phyloP scores from a whole-genome alignment of 92 coral and sea anemone genomes.

The Diadumene lineata region DNA sequence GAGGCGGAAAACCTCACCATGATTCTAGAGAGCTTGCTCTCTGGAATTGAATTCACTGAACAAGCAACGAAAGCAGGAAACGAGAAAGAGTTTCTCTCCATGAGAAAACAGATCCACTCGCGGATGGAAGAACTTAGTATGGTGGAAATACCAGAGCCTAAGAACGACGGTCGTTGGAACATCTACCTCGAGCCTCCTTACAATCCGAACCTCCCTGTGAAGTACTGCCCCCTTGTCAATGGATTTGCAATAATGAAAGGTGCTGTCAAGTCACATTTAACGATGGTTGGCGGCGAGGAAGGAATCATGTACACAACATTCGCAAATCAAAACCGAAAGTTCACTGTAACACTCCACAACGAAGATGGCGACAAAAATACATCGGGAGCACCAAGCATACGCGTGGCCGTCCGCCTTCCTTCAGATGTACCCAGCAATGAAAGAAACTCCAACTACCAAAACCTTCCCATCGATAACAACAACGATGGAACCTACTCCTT shows the following conservation, averaged over 20 bases:
- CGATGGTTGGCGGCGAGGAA: slow-evolving; percentile 32
- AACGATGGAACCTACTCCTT: slow-evolving; percentile 31
- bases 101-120: slow-evolving; percentile 9
- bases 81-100: slow-evolving; percentile 25
- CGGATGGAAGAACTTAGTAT: slow-evolving; percentile 33
- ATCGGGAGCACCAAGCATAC: slow-evolving; percentile 17
- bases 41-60: slow-evolving; percentile 36
- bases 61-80: slow-evolving; percentile 24
- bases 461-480: slow-evolving; percentile 19
- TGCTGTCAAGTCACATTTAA: slow-evolving; percentile 11
- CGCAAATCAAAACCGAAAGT: slow-evolving; percentile 17
- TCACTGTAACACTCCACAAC: slow-evolving; percentile 32
- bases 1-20: slow-evolving; percentile 18
- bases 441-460: neutral
- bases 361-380: slow-evolving; percentile 6
- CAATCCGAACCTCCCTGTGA: neutral
- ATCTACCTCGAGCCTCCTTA: slow-evolving; percentile 11
- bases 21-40: slow-evolving; percentile 6
- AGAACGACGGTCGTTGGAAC: slow-evolving; percentile 15
- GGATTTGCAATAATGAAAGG: slow-evolving; percentile 9
- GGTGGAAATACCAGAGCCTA: neutral
- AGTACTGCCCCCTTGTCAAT: neutral
- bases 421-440: neutral
- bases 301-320: slow-evolving; percentile 39
- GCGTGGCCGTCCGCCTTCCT: slow-evolving; percentile 32